phyloP scores from a whole-genome alignment of 2,113 vertebrate species.

The Tachysurus fulvidraco region DNA sequence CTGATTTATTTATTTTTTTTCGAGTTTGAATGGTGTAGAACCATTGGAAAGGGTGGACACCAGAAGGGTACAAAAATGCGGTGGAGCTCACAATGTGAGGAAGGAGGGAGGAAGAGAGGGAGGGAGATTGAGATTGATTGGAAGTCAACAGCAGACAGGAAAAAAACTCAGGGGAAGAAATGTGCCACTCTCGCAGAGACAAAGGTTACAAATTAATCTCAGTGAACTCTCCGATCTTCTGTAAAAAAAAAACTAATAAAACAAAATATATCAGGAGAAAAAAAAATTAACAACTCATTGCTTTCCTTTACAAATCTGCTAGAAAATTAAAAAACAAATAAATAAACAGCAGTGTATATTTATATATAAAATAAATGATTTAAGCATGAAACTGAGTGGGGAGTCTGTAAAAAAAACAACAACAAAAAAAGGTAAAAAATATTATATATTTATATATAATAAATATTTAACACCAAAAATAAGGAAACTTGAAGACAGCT shows the following conservation, averaged over 20 bases:
- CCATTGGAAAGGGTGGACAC: no score
- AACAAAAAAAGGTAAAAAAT: no score
- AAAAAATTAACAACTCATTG: not conserved
- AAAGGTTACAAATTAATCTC: not conserved
- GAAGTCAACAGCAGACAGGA: constrained; percentile 24
- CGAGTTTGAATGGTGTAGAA: no score
- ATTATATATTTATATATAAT: no score
- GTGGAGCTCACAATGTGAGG: no score
- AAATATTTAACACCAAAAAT: no score
- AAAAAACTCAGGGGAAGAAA: not conserved
- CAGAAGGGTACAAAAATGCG: no score
- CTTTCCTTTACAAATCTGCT: not conserved
- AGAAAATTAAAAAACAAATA: not conserved
- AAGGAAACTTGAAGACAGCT: constrained; percentile 83
- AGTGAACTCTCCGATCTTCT: not conserved
- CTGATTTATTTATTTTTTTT: no score
- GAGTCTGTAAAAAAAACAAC: no score
- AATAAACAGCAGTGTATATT: not conserved
- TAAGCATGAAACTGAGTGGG: no score
- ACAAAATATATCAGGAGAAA: not conserved
- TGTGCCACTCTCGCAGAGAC: not conserved
- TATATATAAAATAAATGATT: not conserved
- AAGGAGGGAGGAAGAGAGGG: no score
- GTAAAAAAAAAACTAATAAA: not conserved
- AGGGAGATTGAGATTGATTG: not conserved